Base-by-base conservation (phyloP, 2,888 invertebrate species). In the Nasonia oneida region DNA sequence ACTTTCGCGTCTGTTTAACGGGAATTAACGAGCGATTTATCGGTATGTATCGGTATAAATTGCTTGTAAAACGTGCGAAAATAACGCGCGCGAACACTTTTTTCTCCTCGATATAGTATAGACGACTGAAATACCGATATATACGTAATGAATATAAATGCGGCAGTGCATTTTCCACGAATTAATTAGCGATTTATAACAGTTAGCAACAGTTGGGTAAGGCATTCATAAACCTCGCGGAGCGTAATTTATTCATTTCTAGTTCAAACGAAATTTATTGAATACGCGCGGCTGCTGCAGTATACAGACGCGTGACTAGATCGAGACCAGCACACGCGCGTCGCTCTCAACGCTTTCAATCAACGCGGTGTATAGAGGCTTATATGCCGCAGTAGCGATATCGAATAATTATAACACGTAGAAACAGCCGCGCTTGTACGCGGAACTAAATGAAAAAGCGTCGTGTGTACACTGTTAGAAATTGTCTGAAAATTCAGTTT, bases 101-200 rank as follows among this genome's bases (percentile, higher is more conserved):
- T 50, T 15, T 10, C 39, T 42, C 42, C 1, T 42, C 29, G 29
- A 8, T 42, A 42, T 42, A 42, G 1, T 5, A 42, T 42, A 42
- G 42, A 42, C 8, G 8, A 53, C 15, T 10, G 14, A 14, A 10
- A 53, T 53, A 29, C 8, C 4, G 15, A 53, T 53, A 50, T 53
- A 14, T 53, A 53, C 50, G 15, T 53, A 14, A 53, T 53, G 15
- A 57, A 57, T 57, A 57, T 3, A 53, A 29, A 29, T 29, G 29
- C 10, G 10, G 15, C 57, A 57, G 18, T 6, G n/a, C 57, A 57
- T 57, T 57, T 57, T 57, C 57, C 57, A 5, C n/a, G 57, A 61
- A 61, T 61, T 61, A 61, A 61, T 61, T 61, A 61, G 6, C 57
- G n/a, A 61, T 61, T n/a, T 61, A 61, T n/a, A 61, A 61, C 47